These are phyloP conservation scores for Pocota personata DNA, from an alignment of 2,888 invertebrate species.

Conservation along the genomic window DNA sequence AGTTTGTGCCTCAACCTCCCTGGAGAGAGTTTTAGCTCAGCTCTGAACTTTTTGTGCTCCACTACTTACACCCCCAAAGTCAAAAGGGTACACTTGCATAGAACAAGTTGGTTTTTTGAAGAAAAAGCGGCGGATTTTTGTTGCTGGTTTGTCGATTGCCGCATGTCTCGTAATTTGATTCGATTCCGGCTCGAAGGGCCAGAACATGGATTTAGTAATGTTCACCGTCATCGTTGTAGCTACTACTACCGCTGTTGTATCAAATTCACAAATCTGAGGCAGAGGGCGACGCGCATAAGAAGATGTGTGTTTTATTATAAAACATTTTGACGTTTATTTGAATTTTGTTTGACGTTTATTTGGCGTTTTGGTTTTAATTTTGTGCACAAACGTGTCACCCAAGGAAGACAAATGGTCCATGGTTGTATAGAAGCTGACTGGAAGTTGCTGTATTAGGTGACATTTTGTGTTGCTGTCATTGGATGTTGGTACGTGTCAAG, in stretches of 20 bases:
- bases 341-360: conserved; percentile 71
- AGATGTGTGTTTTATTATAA: conserved; percentile 59
- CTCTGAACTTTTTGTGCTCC: conserved; percentile 43
- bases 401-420: conserved; percentile 38
- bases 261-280: not conserved
- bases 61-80: conserved; percentile 6
- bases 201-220: not conserved
- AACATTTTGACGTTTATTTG: conserved; percentile 70
- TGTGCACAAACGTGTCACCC: conserved; percentile 54
- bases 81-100: conserved; percentile 17
- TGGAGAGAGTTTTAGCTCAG: conserved; percentile 32
- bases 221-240: not conserved
- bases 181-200: conserved; percentile 37
- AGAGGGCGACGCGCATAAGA: not conserved
- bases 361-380: conserved; percentile 68
- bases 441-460: conserved; percentile 3
- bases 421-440: not conserved
- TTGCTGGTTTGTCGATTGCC: conserved; percentile 38
- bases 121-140: not conserved
- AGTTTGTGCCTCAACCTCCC: conserved; percentile 8
- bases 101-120: not conserved
- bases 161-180: conserved; percentile 41
- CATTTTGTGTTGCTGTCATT: conserved; percentile 16
- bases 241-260: not conserved
- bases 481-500: conserved; percentile 13